Evolutionary conservation across 92 coral and sea anemone species (phyloP).

Genomic region (Chrysogorgia sp.): DNA sequence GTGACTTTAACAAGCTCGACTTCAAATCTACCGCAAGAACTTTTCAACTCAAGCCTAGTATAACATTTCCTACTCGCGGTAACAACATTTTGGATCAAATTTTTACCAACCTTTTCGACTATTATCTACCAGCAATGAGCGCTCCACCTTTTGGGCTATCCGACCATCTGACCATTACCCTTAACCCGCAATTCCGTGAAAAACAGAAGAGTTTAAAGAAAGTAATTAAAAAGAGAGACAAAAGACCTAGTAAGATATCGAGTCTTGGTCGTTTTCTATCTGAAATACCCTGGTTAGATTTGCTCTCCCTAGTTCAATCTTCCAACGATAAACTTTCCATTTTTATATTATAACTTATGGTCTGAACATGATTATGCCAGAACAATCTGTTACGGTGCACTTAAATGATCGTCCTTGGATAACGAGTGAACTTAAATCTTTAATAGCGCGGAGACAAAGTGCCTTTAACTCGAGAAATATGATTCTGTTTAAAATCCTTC

Average conservation of each 20-base stretch:
- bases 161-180: constrained; percentile 61
- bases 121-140: constrained; percentile 50
- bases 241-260: constrained; percentile 59
- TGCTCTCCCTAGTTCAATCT: constrained; percentile 46
- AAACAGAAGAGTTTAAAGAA: constrained; percentile 52
- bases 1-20: too few relatives aligned
- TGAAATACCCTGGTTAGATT: constrained; percentile 34
- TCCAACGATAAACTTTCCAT: constrained; percentile 52
- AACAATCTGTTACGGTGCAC: too few relatives aligned
- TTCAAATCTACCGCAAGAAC: too few relatives aligned
- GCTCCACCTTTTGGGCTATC: constrained; percentile 64
- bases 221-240: constrained; percentile 60
- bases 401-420: too few relatives aligned
- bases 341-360: too few relatives aligned
- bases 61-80: too few relatives aligned
- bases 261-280: constrained; percentile 62
- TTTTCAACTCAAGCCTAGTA: too few relatives aligned
- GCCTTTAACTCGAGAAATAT: too few relatives aligned
- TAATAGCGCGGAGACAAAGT: too few relatives aligned
- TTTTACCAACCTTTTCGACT: constrained; percentile 57
- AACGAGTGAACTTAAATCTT: too few relatives aligned
- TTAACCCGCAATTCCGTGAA: constrained; percentile 48
- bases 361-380: constrained; percentile 40
- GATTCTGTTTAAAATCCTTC: too few relatives aligned
- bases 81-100: too few relatives aligned